Evolutionary conservation across 2,888 invertebrate genomes (phyloP).

Genomic region (Tineola bisselliella): DNA sequence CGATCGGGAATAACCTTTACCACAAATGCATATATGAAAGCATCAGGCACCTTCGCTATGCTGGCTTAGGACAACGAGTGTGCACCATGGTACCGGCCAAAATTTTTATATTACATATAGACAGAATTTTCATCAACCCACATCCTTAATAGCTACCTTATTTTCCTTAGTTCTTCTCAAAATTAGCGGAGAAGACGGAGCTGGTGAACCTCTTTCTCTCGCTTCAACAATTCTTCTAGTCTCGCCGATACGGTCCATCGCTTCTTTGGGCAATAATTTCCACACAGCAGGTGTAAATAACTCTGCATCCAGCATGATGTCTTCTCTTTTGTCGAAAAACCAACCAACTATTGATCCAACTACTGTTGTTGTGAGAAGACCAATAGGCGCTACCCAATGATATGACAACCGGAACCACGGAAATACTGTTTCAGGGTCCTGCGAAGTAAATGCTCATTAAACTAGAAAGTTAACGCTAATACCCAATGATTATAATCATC

Average conservation of each 20-base stretch:
- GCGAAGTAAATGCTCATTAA: conserved; percentile 18
- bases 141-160: conserved; percentile 20
- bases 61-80: too few relatives aligned
- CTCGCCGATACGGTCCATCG: conserved; percentile 31
- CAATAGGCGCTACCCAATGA: conserved; percentile 83
- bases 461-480: not conserved
- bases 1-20: too few relatives aligned
- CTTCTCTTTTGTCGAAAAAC: conserved; percentile 33
- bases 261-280: conserved; percentile 36
- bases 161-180: conserved; percentile 26
- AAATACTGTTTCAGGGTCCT: conserved; percentile 66
- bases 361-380: conserved; percentile 71
- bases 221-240: conserved; percentile 23
- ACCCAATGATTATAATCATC: not conserved
- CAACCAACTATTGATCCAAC: conserved; percentile 74
- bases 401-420: conserved; percentile 82
- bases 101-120: too few relatives aligned
- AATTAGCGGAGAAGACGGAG: conserved; percentile 40
- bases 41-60: too few relatives aligned
- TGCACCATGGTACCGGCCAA: too few relatives aligned
- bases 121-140: too few relatives aligned
- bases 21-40: too few relatives aligned
- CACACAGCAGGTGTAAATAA: conserved; percentile 48
- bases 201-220: conserved; percentile 22
- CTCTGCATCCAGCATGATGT: conserved; percentile 42